phyloP scores from a whole-genome alignment of 2,888 invertebrate genomes.

The Diloba caeruleocephala region DNA sequence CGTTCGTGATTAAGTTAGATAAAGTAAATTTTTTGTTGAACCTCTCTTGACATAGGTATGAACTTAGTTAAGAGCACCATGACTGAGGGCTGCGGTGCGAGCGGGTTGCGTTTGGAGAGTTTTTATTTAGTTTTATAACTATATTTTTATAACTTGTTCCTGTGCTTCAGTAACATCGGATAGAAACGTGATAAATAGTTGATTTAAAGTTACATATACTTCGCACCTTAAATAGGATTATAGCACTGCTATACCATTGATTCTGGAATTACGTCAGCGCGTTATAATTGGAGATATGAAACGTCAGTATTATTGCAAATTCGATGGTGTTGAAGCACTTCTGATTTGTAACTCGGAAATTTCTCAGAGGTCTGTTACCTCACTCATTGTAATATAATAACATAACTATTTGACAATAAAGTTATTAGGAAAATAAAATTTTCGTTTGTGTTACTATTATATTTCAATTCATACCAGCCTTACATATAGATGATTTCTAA shows the following conservation, averaged over 20 bases:
- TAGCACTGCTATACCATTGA: constrained; percentile 17
- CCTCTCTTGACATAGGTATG: constrained; percentile 52
- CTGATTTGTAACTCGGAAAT: constrained; percentile 68
- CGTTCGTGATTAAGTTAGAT: constrained; percentile 55
- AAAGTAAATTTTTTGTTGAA: constrained; percentile 69
- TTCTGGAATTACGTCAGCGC: constrained; percentile 31
- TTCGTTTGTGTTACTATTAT: constrained; percentile 44
- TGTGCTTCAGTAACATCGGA: constrained; percentile 76
- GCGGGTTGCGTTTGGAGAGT: constrained; percentile 69
- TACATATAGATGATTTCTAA: constrained; percentile 6
- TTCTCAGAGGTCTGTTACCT: constrained; percentile 69
- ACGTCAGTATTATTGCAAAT: constrained; percentile 73
- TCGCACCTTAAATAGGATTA: constrained; percentile 19
- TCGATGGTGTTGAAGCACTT: constrained; percentile 77
- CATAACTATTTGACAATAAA: constrained; percentile 81
- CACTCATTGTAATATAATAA: constrained; percentile 68
- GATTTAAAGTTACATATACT: constrained; percentile 28
- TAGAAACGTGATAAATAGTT: constrained; percentile 38
- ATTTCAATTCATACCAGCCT: constrained; percentile 27
- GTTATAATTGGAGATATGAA: constrained; percentile 28
- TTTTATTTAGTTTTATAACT: constrained; percentile 81
- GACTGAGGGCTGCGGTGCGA: constrained; percentile 74
- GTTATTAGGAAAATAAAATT: constrained; percentile 67
- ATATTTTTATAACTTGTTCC: constrained; percentile 74
- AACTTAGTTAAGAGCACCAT: constrained; percentile 67